phyloP scores from a whole-genome alignment of 2,888 invertebrate species.

The Rhamnusium bicolor region DNA sequence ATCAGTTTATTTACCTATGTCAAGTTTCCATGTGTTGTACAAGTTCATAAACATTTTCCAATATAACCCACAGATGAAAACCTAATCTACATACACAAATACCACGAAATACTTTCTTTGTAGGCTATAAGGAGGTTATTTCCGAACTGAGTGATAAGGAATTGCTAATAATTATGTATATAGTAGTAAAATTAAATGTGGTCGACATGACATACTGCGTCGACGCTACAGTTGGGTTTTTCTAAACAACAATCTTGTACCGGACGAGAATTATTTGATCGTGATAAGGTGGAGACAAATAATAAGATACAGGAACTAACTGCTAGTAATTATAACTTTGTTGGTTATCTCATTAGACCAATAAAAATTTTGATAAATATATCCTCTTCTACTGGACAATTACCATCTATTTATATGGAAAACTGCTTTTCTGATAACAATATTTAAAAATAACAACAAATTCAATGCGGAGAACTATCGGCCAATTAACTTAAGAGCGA shows the following conservation, averaged over 20 bases:
- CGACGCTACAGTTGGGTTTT: background rate
- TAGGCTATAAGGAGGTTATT: background rate
- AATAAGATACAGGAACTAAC: no score
- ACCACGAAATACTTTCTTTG: background rate
- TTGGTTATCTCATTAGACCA: no score
- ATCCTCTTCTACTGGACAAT: no score
- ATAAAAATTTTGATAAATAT: no score
- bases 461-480: no score
- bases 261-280: no score
- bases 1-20: slow-evolving; percentile 30
- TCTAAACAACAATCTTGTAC: background rate
- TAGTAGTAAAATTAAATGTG: background rate
- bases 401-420: no score
- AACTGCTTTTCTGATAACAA: no score
- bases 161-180: background rate
- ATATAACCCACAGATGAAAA: background rate
- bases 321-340: no score
- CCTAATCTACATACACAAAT: background rate
- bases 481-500: no score
- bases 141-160: background rate
- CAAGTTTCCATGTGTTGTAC: slow-evolving; percentile 35
- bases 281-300: no score
- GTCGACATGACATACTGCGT: background rate
- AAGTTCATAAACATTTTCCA: slow-evolving; percentile 38
- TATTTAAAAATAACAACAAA: no score